Evolutionary conservation across 1,140 invertebrate species (phyloP).

Genomic region (Orchestia grillus): DNA sequence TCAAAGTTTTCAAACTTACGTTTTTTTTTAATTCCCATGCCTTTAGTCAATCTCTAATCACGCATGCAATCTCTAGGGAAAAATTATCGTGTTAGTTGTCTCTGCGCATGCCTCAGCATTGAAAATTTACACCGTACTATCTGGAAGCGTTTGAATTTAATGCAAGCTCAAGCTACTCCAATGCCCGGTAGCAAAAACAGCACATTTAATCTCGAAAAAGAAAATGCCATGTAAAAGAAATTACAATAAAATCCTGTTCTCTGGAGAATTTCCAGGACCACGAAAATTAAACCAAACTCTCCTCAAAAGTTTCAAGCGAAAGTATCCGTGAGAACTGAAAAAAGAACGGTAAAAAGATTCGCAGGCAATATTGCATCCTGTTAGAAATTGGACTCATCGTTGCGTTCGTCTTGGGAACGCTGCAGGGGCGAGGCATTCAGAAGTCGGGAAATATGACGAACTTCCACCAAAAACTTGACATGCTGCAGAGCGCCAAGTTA

Average conservation of each 20-base stretch:
- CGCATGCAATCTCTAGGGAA: no score
- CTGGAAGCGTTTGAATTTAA: not conserved
- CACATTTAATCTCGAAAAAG: not conserved
- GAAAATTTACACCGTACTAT: not conserved
- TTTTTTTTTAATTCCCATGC: no score
- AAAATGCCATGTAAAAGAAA: not conserved
- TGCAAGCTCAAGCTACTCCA: not conserved
- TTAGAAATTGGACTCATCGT: not conserved
- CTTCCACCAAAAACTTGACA: not conserved
- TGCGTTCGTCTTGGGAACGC: not conserved
- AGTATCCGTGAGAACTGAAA: not conserved
- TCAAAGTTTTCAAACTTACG: no score
- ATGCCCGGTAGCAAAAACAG: not conserved
- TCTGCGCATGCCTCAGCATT: no score
- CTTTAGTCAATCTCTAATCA: no score
- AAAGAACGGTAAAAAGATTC: not conserved
- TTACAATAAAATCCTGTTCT: not conserved
- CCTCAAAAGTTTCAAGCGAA: not conserved
- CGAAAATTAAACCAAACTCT: not conserved
- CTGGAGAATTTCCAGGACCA: not conserved
- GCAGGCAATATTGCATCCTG: not conserved
- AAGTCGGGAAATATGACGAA: not conserved
- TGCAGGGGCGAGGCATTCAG: not conserved
- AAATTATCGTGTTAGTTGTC: no score
- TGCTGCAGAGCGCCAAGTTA: not conserved